Conservation (phyloP, 2,888 invertebrate species). For the Dicranocentrus wangi region DNA sequence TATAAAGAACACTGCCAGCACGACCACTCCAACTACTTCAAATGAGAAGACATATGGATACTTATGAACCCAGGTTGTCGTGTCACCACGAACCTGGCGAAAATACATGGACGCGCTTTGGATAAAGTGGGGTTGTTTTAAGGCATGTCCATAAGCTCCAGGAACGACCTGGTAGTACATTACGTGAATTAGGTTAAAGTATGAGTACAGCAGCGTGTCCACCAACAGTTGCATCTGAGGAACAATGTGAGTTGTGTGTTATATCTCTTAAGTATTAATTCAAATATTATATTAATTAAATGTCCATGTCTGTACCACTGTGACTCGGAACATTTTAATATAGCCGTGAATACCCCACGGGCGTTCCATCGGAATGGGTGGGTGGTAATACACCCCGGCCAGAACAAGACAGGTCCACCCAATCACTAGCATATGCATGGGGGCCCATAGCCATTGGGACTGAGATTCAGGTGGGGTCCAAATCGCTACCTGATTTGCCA, state of each 20-base stretch:
- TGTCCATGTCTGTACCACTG: too few relatives aligned
- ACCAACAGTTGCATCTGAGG: background rate
- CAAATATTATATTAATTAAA: too few relatives aligned
- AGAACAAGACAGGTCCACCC: conserved; percentile 5
- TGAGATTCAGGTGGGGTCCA: conserved; percentile 2
- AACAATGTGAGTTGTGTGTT: background rate
- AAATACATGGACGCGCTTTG: background rate
- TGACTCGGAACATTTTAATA: conserved; percentile 2
- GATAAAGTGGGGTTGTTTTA: conserved; percentile 10
- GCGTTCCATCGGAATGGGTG: conserved; percentile 11
- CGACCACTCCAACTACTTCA: too few relatives aligned
- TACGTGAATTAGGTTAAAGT: background rate
- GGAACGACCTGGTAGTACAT: conserved; percentile 9
- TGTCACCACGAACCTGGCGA: too few relatives aligned
- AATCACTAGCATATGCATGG: background rate
- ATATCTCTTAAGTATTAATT: background rate
- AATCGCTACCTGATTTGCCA: background rate
- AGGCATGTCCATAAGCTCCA: background rate
- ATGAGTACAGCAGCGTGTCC: background rate
- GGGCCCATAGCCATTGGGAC: background rate
- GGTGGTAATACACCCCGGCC: conserved; percentile 7
- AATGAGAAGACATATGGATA: too few relatives aligned
- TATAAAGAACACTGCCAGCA: background rate
- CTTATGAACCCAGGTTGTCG: too few relatives aligned
- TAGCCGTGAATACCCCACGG: conserved; percentile 37